Evolutionary conservation across 2,888 invertebrate genomes (phyloP).

Genomic region (Mythimna pallens): DNA sequence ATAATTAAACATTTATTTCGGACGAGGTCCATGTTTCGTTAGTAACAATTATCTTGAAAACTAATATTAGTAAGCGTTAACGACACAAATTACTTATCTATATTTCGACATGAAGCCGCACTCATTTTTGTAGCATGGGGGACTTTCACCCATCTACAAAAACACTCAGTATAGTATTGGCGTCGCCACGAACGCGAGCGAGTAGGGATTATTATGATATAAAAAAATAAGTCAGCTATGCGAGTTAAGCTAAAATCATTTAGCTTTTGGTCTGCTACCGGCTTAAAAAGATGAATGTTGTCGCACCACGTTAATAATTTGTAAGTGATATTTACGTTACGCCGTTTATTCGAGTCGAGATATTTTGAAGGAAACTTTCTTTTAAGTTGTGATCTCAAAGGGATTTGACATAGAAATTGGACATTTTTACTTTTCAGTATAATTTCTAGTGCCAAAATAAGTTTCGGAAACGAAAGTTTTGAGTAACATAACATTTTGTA

Average conservation of each 20-base stretch:
- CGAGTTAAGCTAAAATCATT: not conserved
- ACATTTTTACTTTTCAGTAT: conserved; percentile 63
- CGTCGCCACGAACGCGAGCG: too few relatives aligned
- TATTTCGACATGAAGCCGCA: too few relatives aligned
- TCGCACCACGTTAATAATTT: conserved; percentile 30
- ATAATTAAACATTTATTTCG: too few relatives aligned
- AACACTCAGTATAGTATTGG: too few relatives aligned
- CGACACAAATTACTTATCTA: too few relatives aligned
- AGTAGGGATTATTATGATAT: too few relatives aligned
- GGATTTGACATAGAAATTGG: conserved; percentile 60
- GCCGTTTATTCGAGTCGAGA: conserved; percentile 28
- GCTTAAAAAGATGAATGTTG: conserved; percentile 28
- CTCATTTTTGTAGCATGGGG: too few relatives aligned
- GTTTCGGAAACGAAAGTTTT: conserved; percentile 55
- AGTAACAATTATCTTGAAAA: too few relatives aligned
- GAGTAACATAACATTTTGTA: conserved; percentile 53
- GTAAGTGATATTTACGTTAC: conserved; percentile 29
- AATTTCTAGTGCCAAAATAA: conserved; percentile 72
- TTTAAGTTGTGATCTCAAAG: conserved; percentile 58
- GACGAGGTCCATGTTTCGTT: too few relatives aligned
- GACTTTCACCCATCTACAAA: too few relatives aligned
- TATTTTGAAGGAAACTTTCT: conserved; percentile 35
- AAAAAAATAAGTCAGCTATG: not conserved
- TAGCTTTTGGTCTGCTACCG: not conserved
- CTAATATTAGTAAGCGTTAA: too few relatives aligned